Evolutionary conservation across 2,113 vertebrate species (phyloP).

Genomic region (Phocoena phocoena): DNA sequence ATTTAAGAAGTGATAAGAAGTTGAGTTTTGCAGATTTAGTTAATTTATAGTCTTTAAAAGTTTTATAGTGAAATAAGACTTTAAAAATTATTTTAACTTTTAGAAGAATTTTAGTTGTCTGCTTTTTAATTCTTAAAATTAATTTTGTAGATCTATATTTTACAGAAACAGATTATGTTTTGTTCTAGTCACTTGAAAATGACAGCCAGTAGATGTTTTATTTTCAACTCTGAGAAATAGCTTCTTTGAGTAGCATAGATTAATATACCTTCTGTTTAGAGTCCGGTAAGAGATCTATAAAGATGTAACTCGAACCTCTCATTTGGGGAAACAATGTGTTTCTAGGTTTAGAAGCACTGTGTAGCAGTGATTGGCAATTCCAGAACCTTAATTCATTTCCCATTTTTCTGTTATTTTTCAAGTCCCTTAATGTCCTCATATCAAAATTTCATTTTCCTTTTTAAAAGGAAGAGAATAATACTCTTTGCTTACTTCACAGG

Average conservation of each 20-base stretch:
- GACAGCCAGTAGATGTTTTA: neutral
- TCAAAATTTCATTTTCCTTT: constrained; percentile 39
- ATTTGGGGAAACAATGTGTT: neutral
- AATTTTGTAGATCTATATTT: neutral
- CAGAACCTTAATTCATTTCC: neutral
- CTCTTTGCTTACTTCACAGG: neutral
- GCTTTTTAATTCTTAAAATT: constrained; percentile 44
- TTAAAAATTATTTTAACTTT: constrained; percentile 58
- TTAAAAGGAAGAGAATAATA: constrained; percentile 24
- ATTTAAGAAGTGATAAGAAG: neutral
- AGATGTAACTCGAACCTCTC: neutral
- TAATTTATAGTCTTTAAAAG: neutral
- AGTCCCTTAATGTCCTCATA: constrained; percentile 18
- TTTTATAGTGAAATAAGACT: constrained; percentile 43
- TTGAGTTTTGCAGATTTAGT: constrained; percentile 30
- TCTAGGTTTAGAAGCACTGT: neutral
- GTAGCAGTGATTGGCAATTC: neutral
- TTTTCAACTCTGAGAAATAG: neutral
- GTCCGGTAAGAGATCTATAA: neutral
- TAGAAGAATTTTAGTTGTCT: constrained; percentile 23
- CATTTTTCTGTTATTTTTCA: constrained; percentile 38
- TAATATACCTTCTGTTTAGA: constrained; percentile 25
- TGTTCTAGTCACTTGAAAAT: neutral
- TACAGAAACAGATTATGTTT: constrained; percentile 1
- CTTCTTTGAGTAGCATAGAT: neutral